A percentile compares a stretch with the other conserved stretches of the same genome.
These are phyloP conservation scores for Lysiphlebus fabarum DNA, from an alignment of 1,140 invertebrate species.

Conservation along the genomic window DNA sequence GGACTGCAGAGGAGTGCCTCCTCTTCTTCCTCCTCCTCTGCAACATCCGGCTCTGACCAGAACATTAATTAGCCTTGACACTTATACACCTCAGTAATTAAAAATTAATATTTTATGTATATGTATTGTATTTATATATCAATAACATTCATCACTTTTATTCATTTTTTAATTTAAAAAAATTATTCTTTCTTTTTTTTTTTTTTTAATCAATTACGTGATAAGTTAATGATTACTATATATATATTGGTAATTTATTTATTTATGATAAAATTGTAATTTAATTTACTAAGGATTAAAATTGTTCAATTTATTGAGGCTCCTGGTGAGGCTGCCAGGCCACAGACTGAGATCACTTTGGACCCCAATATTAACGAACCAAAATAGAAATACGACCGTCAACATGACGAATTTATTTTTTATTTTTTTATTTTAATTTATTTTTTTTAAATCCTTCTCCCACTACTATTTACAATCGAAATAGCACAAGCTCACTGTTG, in stretches of 20 bases:
- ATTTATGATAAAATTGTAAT: background rate
- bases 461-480: constrained; percentile 4
- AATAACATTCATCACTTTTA: too few species aligned
- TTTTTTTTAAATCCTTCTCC: background rate
- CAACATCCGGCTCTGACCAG: constrained; percentile 62
- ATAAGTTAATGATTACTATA: background rate
- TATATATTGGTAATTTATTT: background rate
- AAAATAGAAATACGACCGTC: constrained; percentile 11
- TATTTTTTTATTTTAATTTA: background rate
- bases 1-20: constrained; percentile 81
- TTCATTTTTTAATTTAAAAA: background rate
- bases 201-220: constrained; percentile 2
- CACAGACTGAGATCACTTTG: constrained; percentile 7
- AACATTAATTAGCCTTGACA: constrained; percentile 48
- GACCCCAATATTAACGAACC: constrained; percentile 12
- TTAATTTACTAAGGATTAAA: too few species aligned
- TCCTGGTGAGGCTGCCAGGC: constrained; percentile 6
- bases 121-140: too few species aligned
- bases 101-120: too few species aligned
- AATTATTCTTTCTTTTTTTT: background rate
- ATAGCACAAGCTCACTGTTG: constrained; percentile 1
- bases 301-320: background rate
- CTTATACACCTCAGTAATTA: background rate
- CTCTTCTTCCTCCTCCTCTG: constrained; percentile 64
- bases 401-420: background rate